Conservation (phyloP, 2,888 invertebrate species). For the Boloria euphrosyne region DNA sequence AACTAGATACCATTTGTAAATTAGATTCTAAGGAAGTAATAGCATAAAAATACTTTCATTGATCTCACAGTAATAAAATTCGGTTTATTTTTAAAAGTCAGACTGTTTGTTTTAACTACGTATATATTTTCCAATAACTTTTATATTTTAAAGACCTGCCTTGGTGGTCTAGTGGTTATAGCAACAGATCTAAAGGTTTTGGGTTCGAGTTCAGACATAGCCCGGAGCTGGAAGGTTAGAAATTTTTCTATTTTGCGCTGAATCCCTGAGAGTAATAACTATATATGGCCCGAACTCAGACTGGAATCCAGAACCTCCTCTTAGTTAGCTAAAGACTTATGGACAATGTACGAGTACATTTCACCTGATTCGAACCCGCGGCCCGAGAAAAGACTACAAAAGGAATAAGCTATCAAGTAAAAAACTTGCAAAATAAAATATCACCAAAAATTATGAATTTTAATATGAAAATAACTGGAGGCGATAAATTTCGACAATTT, state of each 20-base stretch:
- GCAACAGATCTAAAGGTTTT: too few species aligned
- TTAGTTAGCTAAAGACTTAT: too few species aligned
- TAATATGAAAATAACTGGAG: slow-evolving; percentile 25
- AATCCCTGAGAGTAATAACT: too few species aligned
- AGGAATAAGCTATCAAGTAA: neutral
- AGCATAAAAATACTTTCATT: slow-evolving; percentile 23
- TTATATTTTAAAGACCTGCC: neutral
- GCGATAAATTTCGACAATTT: slow-evolving; percentile 36
- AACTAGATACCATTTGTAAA: neutral
- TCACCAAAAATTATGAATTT: slow-evolving; percentile 15
- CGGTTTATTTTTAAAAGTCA: slow-evolving; percentile 30
- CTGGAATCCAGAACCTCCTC: too few species aligned
- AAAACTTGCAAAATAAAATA: neutral
- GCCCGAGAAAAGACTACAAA: neutral
- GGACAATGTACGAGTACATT: too few species aligned
- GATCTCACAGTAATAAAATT: slow-evolving; percentile 28
- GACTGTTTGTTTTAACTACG: slow-evolving; percentile 24
- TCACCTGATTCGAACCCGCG: too few species aligned
- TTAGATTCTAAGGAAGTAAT: neutral
- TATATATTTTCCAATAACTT: slow-evolving; percentile 1
- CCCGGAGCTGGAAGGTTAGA: too few species aligned
- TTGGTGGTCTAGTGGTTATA: too few species aligned
- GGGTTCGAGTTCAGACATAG: too few species aligned
- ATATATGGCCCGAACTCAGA: too few species aligned
- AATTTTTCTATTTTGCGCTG: too few species aligned